Percentiles rank a stretch among this genome's conserved stretches.
Conservation (phyloP, 2,113 vertebrate species). For the Phrynocephalus versicolor region DNA sequence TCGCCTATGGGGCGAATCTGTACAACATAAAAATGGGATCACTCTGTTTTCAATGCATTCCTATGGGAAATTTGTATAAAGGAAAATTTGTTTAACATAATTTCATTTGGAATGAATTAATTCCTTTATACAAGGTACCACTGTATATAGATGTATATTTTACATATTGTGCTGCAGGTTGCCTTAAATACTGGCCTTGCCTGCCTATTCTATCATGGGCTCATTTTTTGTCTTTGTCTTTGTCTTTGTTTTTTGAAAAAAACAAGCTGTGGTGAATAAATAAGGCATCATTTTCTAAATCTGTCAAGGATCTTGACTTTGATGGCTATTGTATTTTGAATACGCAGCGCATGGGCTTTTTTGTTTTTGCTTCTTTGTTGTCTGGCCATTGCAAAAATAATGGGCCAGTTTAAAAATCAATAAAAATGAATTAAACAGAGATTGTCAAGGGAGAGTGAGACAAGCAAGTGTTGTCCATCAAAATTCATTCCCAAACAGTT, state of each 20-base stretch:
- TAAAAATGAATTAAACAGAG: constrained; percentile 29
- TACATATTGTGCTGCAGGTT: neutral
- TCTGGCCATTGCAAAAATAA: constrained; percentile 41
- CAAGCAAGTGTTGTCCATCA: constrained; percentile 33
- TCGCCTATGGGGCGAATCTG: no score
- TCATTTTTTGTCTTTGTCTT: no score
- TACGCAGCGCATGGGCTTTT: neutral
- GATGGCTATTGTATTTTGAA: constrained; percentile 42
- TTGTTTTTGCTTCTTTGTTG: constrained; percentile 39
- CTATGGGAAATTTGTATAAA: no score
- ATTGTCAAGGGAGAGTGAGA: constrained; percentile 16
- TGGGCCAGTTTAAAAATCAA: constrained; percentile 15
- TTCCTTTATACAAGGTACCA: no score
- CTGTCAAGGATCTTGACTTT: constrained; percentile 35
- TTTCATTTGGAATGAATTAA: no score
- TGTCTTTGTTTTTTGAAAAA: no score
- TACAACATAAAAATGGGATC: no score
- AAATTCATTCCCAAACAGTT: constrained; percentile 8
- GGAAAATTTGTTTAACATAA: no score
- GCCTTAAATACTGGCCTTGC: neutral
- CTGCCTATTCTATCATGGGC: constrained; percentile 14
- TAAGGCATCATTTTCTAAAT: constrained; percentile 47
- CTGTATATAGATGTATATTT: neutral
- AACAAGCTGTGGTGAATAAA: constrained; percentile 30
- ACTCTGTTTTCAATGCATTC: no score